phyloP scores from a whole-genome alignment of 1,140 invertebrate species.

The Amyelois transitella region DNA sequence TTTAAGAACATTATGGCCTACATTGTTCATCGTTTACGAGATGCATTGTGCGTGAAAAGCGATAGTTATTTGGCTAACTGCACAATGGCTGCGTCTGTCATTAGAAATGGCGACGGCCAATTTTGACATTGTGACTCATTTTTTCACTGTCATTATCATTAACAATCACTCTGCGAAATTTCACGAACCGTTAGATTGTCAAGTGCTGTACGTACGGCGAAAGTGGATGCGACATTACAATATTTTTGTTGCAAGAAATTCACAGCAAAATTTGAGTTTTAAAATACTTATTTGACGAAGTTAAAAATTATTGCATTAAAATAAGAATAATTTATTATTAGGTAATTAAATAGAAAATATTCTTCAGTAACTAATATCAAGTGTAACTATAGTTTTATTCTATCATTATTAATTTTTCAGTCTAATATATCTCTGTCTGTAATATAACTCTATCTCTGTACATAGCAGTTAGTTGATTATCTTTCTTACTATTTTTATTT shows the following conservation, averaged over 20 bases:
- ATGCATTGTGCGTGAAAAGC: neutral
- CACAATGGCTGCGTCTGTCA: slow-evolving; percentile 51
- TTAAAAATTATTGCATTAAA: too few relatives aligned
- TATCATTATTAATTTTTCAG: too few relatives aligned
- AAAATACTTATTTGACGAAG: too few relatives aligned
- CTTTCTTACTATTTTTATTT: too few relatives aligned
- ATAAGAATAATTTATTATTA: too few relatives aligned
- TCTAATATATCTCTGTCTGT: too few relatives aligned
- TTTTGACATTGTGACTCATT: slow-evolving; percentile 40
- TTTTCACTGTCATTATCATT: slow-evolving; percentile 46
- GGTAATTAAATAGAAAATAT: slow-evolving; percentile 3
- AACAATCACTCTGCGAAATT: slow-evolving; percentile 53
- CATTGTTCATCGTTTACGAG: neutral
- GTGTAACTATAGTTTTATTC: too few relatives aligned
- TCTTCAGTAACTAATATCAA: neutral
- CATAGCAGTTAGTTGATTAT: too few relatives aligned
- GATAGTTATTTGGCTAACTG: neutral
- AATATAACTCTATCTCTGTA: too few relatives aligned
- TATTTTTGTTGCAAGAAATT: too few relatives aligned
- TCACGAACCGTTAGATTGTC: slow-evolving; percentile 50
- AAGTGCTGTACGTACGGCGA: slow-evolving; percentile 10
- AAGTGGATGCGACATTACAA: slow-evolving; percentile 16
- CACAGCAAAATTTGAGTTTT: too few relatives aligned
- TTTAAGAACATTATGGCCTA: too few relatives aligned
- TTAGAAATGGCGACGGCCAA: slow-evolving; percentile 40